Percentiles rank a stretch among this genome's conserved stretches.
Conservation (phyloP, 1,140 invertebrate species). For the Papilio polytes region DNA sequence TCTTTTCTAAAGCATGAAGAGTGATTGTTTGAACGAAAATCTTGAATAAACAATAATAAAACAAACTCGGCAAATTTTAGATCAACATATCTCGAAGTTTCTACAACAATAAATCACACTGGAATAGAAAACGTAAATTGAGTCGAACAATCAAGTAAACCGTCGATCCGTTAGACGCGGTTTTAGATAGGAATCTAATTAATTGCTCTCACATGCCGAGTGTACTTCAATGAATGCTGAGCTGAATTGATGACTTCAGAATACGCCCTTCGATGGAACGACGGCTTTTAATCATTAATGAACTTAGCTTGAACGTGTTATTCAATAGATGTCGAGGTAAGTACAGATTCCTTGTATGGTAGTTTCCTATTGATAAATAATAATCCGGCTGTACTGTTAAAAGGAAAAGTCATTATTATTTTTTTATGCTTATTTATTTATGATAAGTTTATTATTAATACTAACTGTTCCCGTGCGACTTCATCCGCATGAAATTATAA, state of each 20-base stretch:
- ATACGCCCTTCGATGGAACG: slow-evolving; percentile 15
- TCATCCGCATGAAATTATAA: too few relatives aligned
- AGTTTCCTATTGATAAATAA: background rate
- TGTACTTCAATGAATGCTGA: slow-evolving; percentile 22
- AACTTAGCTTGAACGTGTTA: background rate
- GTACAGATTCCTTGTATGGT: background rate
- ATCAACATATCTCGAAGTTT: slow-evolving; percentile 6
- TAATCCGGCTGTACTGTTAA: background rate
- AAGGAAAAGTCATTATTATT: too few relatives aligned
- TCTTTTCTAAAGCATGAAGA: too few relatives aligned
- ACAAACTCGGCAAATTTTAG: background rate
- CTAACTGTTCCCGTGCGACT: too few relatives aligned
- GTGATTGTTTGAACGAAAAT: too few relatives aligned
- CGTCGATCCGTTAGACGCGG: slow-evolving; percentile 1
- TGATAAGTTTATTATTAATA: too few relatives aligned
- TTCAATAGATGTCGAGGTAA: background rate
- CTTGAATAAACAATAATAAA: background rate
- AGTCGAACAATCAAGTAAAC: slow-evolving; percentile 15
- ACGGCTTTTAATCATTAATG: slow-evolving; percentile 23
- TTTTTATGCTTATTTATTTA: too few relatives aligned
- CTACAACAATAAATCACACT: slow-evolving; percentile 15
- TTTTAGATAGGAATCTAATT: slow-evolving; percentile 27
- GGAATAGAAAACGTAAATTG: slow-evolving; percentile 14
- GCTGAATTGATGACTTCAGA: slow-evolving; percentile 22
- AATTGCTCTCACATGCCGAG: slow-evolving; percentile 26